Evolutionary conservation across 2,113 vertebrate species (phyloP).

Genomic region (Macquaria australasica): DNA sequence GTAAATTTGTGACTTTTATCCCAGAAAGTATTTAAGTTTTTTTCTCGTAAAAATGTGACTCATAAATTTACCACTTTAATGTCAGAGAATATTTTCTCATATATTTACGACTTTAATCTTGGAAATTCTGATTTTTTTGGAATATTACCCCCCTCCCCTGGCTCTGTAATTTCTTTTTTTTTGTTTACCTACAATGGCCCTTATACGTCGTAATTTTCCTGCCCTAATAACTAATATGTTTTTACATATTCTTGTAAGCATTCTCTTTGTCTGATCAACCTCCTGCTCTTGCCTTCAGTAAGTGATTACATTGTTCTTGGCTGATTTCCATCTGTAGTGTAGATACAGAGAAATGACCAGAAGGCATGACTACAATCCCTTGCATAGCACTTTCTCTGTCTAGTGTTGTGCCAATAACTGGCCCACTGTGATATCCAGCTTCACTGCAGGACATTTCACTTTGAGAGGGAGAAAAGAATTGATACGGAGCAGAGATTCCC

Average conservation of each 20-base stretch:
- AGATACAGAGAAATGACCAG: slow-evolving; percentile 42
- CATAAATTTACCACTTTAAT: too few relatives aligned
- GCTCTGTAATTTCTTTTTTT: too few relatives aligned
- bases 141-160: too few relatives aligned
- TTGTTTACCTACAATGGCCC: too few relatives aligned
- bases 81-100: too few relatives aligned
- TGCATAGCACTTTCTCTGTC: slow-evolving; percentile 19
- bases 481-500: background rate
- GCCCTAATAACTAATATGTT: background rate
- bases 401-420: slow-evolving; percentile 27
- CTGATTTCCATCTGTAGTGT: slow-evolving; percentile 22
- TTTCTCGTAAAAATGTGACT: too few relatives aligned
- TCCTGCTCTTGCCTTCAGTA: slow-evolving; percentile 6
- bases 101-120: too few relatives aligned
- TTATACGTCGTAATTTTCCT: background rate
- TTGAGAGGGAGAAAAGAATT: background rate
- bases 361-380: slow-evolving; percentile 25
- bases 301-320: slow-evolving; percentile 38
- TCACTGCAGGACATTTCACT: slow-evolving; percentile 32
- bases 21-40: too few relatives aligned
- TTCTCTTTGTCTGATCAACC: background rate
- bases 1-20: too few relatives aligned
- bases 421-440: slow-evolving; percentile 25
- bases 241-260: background rate
- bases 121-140: too few relatives aligned